Evolutionary conservation across 2,797 vertebrate genomes (phyloP), one percentile per base, ranked within the genome.

Genomic region (Cyclura pinguis): DNA sequence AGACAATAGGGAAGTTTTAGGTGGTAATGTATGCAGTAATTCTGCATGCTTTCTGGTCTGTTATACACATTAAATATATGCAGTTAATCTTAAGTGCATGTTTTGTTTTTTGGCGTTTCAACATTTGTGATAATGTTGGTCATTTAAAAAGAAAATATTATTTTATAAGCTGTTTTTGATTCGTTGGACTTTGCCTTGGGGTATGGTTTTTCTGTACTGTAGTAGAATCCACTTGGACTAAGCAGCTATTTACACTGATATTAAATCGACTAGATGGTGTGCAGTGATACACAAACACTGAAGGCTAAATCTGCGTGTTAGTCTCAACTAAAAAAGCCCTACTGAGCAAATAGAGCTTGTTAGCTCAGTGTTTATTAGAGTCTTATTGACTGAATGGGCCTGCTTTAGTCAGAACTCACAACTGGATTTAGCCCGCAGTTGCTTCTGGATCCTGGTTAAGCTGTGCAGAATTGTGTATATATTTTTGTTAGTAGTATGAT

Each of bases 21-120:
- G 73, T 69, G 86, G 62, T 42, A 81, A 85, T 2, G 35, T 35
- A 42, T 24, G 3, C 91, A 90, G 22, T 86, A 38, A 57, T 95
- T 89, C 35, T 59, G 27, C 62, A 22, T 74, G 69, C 47, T 84
- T 55, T 69, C 18, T 84, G 42, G 27, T 67, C 8, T 64, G 22
- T 78, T 7, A 47, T 32, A 18, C 27, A 77, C 38, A 32, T 77
- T 64, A 7, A 67, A 62, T 84, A 20, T 20, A 20, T 32, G 10
- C 24, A 74, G 69, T 64, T n/a, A 67, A 1, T 62, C 9, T 62
- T 85, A 85, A 69, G 35, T 81, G 29, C 35, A 81, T 47, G 24
- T 72, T 35, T 27, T 35, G 24, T 6, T 14, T 10, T 27, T 22
- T 77, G 6, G 67, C 32, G 1, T 1, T 0, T 29, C 0, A 57